These are phyloP conservation scores for Melanotaenia pygmaea DNA, from an alignment of 2,797 vertebrate species.

Conservation along the genomic window DNA sequence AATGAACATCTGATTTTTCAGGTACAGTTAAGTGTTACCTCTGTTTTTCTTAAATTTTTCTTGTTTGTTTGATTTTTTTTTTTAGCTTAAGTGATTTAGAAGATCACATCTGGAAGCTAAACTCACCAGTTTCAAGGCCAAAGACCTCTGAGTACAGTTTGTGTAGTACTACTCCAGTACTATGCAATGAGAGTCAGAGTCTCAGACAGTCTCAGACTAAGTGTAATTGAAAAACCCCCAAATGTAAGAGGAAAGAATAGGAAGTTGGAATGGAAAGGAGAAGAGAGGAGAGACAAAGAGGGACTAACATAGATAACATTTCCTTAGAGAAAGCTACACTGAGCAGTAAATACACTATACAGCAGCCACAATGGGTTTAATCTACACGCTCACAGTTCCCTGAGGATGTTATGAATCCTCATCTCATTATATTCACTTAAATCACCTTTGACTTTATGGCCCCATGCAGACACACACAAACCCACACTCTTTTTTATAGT, in stretches of 20 bases:
- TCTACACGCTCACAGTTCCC: slow-evolving; percentile 12
- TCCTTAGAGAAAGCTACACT: background rate
- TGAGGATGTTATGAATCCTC: slow-evolving; percentile 23
- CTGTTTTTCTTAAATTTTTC: too few relatives aligned
- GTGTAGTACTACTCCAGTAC: background rate
- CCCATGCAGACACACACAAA: slow-evolving; percentile 15
- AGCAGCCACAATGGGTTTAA: slow-evolving; percentile 16
- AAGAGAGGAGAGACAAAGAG: background rate
- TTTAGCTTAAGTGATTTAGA: too few relatives aligned
- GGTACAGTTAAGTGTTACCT: too few relatives aligned
- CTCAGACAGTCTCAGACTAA: background rate
- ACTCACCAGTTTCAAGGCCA: too few relatives aligned
- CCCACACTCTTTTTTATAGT: background rate
- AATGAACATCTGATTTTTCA: too few relatives aligned
- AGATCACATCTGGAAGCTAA: too few relatives aligned
- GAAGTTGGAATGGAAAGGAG: too few relatives aligned
- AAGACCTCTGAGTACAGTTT: too few relatives aligned
- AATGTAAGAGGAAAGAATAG: slow-evolving; percentile 22
- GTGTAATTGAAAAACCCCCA: background rate
- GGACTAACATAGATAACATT: background rate
- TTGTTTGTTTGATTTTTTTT: too few relatives aligned
- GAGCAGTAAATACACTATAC: slow-evolving; percentile 12
- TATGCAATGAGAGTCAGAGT: background rate
- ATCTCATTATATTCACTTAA: slow-evolving; percentile 38
- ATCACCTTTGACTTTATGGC: slow-evolving; percentile 35